phyloP scores from a whole-genome alignment of 2,797 vertebrate species.

The Octomys mimax region DNA sequence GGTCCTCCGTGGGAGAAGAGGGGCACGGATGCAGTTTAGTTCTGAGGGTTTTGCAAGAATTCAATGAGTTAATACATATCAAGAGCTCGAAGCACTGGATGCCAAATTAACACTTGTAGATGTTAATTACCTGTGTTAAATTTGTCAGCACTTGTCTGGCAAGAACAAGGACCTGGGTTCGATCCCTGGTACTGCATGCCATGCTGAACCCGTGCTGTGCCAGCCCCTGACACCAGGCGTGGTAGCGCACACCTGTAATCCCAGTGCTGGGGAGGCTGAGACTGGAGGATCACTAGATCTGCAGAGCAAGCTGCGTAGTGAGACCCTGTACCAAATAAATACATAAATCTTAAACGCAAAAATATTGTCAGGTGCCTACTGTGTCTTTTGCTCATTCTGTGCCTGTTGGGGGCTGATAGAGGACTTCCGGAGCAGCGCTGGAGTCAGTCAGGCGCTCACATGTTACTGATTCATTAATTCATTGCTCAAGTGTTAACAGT shows the following conservation, averaged over 20 bases:
- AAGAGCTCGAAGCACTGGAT: constrained; percentile 12
- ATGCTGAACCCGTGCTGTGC: too few relatives aligned
- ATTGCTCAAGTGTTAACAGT: neutral
- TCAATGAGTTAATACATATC: neutral
- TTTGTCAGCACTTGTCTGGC: neutral
- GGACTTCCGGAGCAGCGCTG: neutral
- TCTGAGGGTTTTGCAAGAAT: neutral
- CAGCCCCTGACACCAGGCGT: too few relatives aligned
- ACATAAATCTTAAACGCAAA: too few relatives aligned
- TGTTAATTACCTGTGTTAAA: neutral
- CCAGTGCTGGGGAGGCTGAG: too few relatives aligned
- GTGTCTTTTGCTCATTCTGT: neutral
- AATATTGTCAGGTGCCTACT: neutral
- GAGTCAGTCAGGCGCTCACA: neutral
- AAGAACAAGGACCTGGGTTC: too few relatives aligned
- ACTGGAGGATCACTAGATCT: too few relatives aligned
- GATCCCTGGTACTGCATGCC: too few relatives aligned
- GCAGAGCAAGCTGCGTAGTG: too few relatives aligned
- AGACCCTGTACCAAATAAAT: too few relatives aligned
- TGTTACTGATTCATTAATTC: neutral
- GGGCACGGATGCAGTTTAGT: neutral
- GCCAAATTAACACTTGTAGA: neutral
- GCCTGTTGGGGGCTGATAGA: neutral
- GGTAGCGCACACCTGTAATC: too few relatives aligned
- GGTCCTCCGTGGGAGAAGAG: neutral